Conservation (phyloP, 1,140 invertebrate genomes). For the Gryllus bimaculatus region DNA sequence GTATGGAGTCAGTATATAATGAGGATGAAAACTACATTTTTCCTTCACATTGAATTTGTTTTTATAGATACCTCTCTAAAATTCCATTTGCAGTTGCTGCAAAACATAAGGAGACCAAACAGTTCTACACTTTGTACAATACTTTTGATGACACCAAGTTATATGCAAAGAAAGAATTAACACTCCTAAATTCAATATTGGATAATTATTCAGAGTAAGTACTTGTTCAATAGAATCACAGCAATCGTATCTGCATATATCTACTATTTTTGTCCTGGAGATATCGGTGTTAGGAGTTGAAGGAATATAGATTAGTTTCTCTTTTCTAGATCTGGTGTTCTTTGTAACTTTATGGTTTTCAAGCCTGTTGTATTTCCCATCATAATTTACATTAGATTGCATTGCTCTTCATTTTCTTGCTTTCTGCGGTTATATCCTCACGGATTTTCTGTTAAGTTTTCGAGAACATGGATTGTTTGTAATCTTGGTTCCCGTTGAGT, state of each 20-base stretch:
- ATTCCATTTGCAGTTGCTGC: constrained; percentile 63
- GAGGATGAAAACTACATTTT: background rate
- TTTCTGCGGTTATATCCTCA: too few species aligned
- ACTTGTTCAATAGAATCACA: background rate
- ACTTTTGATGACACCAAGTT: constrained; percentile 87
- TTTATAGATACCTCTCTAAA: constrained; percentile 1
- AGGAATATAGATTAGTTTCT: too few species aligned
- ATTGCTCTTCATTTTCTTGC: too few species aligned
- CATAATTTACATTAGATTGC: too few species aligned
- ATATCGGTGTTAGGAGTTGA: background rate
- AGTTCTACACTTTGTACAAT: constrained; percentile 94
- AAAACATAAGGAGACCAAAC: constrained; percentile 93
- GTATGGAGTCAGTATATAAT: constrained; percentile 37
- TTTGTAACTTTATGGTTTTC: background rate
- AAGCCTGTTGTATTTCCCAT: background rate
- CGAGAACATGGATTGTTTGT: too few species aligned
- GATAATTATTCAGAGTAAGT: constrained; percentile 86
- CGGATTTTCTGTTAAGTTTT: too few species aligned
- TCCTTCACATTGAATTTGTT: background rate
- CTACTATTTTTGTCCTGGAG: background rate
- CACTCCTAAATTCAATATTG: constrained; percentile 85
- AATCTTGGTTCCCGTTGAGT: too few species aligned
- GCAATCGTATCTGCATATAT: background rate
- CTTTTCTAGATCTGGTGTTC: background rate
- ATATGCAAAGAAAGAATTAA: constrained; percentile 85